Percentiles rank a stretch among this genome's conserved stretches.
Conservation (phyloP, 2,797 vertebrate genomes). For the Xenopus petersii region DNA sequence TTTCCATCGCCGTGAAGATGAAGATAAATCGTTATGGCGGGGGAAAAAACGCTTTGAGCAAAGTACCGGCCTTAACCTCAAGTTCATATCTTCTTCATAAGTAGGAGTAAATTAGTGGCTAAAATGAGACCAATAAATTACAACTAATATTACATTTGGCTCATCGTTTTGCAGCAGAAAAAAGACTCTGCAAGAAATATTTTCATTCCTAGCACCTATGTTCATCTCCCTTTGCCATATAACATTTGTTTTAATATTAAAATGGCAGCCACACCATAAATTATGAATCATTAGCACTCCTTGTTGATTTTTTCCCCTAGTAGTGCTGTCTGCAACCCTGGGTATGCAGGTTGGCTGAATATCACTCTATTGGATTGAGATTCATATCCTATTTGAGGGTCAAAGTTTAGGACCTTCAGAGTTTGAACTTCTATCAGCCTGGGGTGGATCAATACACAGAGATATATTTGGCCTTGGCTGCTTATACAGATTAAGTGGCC, state of each 20-base stretch:
- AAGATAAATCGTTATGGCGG: no score
- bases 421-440: slow-evolving; percentile 75
- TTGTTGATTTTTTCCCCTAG: slow-evolving; percentile 77
- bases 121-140: slow-evolving; percentile 77
- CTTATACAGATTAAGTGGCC: slow-evolving; percentile 77
- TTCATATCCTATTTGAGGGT: slow-evolving; percentile 98
- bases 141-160: slow-evolving; percentile 67
- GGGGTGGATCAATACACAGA: slow-evolving; percentile 83
- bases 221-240: slow-evolving; percentile 63
- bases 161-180: slow-evolving; percentile 69
- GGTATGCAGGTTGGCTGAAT: slow-evolving; percentile 55
- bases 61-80: no score
- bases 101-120: slow-evolving; percentile 71
- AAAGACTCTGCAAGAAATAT: slow-evolving; percentile 70
- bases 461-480: slow-evolving; percentile 72
- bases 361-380: slow-evolving; percentile 96
- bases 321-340: slow-evolving; percentile 54
- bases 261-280: slow-evolving; percentile 83
- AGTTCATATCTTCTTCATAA: slow-evolving; percentile 65
- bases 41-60: no score
- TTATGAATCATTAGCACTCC: slow-evolving; percentile 80
- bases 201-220: slow-evolving; percentile 64
- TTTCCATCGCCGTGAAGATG: no score
- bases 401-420: slow-evolving; percentile 80
- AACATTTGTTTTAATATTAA: slow-evolving; percentile 87